Evolutionary conservation across 2,797 vertebrate species (phyloP), one percentile per base, ranked within the genome.

Genomic region (Myotis findleyi): DNA sequence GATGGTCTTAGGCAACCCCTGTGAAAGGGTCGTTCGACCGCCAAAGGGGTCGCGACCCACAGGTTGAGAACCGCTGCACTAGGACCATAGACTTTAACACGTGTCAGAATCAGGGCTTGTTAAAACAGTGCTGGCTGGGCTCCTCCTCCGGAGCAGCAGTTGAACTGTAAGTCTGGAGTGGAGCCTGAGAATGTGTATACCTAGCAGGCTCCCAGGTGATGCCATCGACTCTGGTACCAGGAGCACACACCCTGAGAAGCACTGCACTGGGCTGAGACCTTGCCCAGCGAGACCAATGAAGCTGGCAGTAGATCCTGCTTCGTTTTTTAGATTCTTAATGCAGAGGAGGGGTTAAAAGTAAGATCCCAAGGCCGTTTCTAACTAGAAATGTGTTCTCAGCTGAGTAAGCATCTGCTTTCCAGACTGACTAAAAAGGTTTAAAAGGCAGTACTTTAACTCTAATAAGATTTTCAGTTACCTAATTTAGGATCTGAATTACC

Each of bases 381-480:
- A 72, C 36, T 27, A 87, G 72, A 87, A 95, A 75, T 88, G 36
- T 59, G 59, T 87, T 92, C 44, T 77, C 81, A 73, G 57, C 68
- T 82, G 73, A 94, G 41, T 30, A 93, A 88, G 41, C 49, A 93
- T 79, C 59, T 96, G 87, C 30, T 85, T 93, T 87, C 64, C 80
- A 94, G 68, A 89, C 5, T 85, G 49, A 87, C 64, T 73, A 66
- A 93, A 83, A 87, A 44, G 17, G 13, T 69, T 93, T 85, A 36
- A 92, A 80, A 92, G 90, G 66, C 18, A 69, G 33, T 49, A 57
- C 57, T 95, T 95, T 85, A 93, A 81, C 38, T 95, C 92, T 85
- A 91, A 75, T 47, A 71, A 86, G 84, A 91, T 95, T 95, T 95
- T 90, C 92, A 89, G 82, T 86, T 83, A 71, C 44, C 9, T 59